Evolutionary conservation across 2,113 vertebrate genomes (phyloP), one percentile per base, ranked within the genome.

Genomic region (Brachypteracias leptosomus): DNA sequence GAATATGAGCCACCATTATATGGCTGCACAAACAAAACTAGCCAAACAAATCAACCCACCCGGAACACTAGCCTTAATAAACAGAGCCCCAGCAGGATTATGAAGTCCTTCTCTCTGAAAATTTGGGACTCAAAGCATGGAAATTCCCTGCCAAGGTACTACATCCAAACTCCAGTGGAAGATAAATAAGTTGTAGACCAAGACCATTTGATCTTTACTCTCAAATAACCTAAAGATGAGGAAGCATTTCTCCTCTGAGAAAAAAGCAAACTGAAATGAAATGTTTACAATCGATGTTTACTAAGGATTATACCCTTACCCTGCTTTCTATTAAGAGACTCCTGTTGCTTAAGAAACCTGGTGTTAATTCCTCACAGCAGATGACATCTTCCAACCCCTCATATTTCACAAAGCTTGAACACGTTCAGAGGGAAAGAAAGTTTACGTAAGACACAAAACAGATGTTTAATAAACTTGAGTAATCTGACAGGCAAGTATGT

Each of bases 401-500:
- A 36, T 88, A 80, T 47, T 94, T 94, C 91, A 80, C 65, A 81
- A 96, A 89, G 84, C 85, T 88, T 92, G 92, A 95, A 80, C 29
- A 25, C 47, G 87, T 84, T 92, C 49, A 70, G 46, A 70, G n/a
- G 33, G 58, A 86, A 93, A 91, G 40, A 89, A 86, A 87, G 79
- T 71, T 94, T 93, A 95, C 58, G 42, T 74, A 76, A 96, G 84
- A 85, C 93, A 90, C 55, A 92, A 90, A 95, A 1, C 94, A 96
- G 94, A 90, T 89, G 87, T 88, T 97, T 88, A 92, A 95, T 93
- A 92, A 93, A 96, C 80, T 92, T 85, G 62, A 77, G 75, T 66
- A 83, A 91, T 91, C 18, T 77, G 68, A 94, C 94, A 77, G 59
- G 26, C 85, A 80, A 91, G 51, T 31, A 78, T 87, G 61, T 91